Evolutionary conservation across 2,888 invertebrate species (phyloP).

Genomic region (Micoletzkya japonica): DNA sequence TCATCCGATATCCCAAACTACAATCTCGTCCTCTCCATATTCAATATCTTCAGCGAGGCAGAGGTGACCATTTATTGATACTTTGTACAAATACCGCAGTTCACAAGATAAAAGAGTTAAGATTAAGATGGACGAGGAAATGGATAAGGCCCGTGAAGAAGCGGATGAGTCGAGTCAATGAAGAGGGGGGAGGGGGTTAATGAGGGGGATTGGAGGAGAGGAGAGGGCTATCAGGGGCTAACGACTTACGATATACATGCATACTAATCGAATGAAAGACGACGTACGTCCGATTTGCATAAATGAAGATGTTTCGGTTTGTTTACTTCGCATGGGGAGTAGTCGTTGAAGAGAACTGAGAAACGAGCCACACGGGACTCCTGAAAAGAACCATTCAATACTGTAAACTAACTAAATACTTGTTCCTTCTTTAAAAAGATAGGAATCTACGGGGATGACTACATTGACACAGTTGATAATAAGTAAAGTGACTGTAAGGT

Average conservation of each 20-base stretch:
- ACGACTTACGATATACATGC: too few species aligned
- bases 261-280: constrained; percentile 16
- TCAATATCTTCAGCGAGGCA: background rate
- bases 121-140: background rate
- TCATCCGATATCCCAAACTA: background rate
- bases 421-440: too few species aligned
- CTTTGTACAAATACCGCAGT: too few species aligned
- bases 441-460: too few species aligned
- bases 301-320: constrained; percentile 14
- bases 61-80: too few species aligned
- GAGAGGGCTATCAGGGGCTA: too few species aligned
- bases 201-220: too few species aligned
- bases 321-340: constrained; percentile 1
- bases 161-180: too few species aligned
- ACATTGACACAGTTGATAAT: too few species aligned
- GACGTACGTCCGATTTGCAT: constrained; percentile 16
- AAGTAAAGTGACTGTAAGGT: too few species aligned
- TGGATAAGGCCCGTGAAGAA: constrained; percentile 6
- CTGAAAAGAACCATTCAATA: background rate
- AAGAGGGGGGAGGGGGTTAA: too few species aligned
- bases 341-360: background rate
- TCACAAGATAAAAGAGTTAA: too few species aligned
- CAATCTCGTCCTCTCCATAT: background rate
- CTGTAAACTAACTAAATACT: background rate
- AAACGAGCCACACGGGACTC: constrained; percentile 3